Conservation (phyloP, 2,888 invertebrate genomes). For the Saturnia pavonia region DNA sequence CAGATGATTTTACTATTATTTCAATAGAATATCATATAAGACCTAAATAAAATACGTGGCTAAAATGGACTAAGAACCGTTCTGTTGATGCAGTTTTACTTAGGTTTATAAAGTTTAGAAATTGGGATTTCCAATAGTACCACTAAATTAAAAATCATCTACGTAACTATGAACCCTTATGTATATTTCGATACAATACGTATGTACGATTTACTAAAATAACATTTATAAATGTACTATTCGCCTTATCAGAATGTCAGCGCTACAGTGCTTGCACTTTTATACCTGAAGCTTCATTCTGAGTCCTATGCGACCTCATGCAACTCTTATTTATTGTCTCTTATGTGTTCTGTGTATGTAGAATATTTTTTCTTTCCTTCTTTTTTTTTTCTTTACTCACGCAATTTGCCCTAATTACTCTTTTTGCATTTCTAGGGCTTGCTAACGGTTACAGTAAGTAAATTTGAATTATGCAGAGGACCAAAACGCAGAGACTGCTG, state of each 20-base stretch:
- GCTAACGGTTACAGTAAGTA: background rate
- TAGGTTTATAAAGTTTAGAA: background rate
- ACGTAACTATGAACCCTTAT: too few species aligned
- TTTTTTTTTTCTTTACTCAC: background rate
- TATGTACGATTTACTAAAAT: too few species aligned
- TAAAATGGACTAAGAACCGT: background rate
- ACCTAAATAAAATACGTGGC: background rate
- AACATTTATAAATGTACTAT: too few species aligned
- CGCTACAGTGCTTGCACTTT: too few species aligned
- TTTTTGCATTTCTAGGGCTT: background rate
- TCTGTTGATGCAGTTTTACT: too few species aligned
- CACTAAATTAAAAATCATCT: background rate
- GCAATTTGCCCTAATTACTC: background rate
- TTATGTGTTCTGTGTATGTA: too few species aligned
- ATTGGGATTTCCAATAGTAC: background rate
- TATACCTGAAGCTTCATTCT: too few species aligned
- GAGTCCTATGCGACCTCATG: too few species aligned
- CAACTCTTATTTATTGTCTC: too few species aligned
- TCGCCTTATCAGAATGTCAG: too few species aligned
- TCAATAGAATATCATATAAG: background rate
- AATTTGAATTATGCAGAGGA: constrained; percentile 19
- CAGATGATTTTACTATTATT: background rate
- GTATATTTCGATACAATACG: too few species aligned
- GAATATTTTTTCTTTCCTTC: too few species aligned
- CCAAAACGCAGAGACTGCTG: constrained; percentile 31